These are phyloP conservation scores for Mellilla xanthometata DNA, from an alignment of 2,888 invertebrate genomes.

Conservation along the genomic window DNA sequence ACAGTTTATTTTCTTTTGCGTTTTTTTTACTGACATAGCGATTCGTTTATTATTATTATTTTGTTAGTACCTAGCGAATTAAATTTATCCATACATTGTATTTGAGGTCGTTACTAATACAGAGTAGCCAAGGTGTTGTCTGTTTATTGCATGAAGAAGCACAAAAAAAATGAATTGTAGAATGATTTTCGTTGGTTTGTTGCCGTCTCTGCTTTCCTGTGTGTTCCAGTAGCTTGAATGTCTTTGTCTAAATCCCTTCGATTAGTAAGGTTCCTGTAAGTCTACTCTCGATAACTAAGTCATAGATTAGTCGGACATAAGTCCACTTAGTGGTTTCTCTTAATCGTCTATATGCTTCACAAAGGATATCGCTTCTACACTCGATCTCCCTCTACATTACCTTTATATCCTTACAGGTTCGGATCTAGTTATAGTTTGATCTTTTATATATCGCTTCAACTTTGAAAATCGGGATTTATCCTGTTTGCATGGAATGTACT, in stretches of 20 bases:
- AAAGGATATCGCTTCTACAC: slow-evolving; percentile 63
- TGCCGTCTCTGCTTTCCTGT: slow-evolving; percentile 31
- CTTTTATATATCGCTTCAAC: slow-evolving; percentile 30
- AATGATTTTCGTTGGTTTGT: slow-evolving; percentile 24
- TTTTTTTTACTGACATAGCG: slow-evolving; percentile 39
- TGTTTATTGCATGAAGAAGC: slow-evolving; percentile 20
- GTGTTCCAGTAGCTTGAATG: slow-evolving; percentile 49
- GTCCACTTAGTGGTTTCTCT: slow-evolving; percentile 56
- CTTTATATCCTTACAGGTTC: slow-evolving; percentile 52
- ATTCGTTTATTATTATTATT: too few relatives aligned
- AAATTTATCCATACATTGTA: too few relatives aligned
- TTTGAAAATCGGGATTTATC: slow-evolving; percentile 14
- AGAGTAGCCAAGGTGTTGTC: slow-evolving; percentile 18
- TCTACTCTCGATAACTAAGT: slow-evolving; percentile 71
- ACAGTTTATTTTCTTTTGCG: slow-evolving; percentile 54
- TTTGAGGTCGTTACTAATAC: neutral
- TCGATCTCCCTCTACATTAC: slow-evolving; percentile 68
- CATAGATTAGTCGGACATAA: slow-evolving; percentile 62
- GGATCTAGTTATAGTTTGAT: slow-evolving; percentile 52
- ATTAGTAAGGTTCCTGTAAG: slow-evolving; percentile 62
- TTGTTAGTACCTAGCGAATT: too few relatives aligned
- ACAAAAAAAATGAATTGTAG: slow-evolving; percentile 25
- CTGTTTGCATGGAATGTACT: slow-evolving; percentile 26
- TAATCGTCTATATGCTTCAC: slow-evolving; percentile 31
- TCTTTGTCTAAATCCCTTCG: slow-evolving; percentile 47